These are phyloP conservation scores for Dryocosmus kuriphilus DNA, from an alignment of 2,888 invertebrate genomes.

Conservation along the genomic window DNA sequence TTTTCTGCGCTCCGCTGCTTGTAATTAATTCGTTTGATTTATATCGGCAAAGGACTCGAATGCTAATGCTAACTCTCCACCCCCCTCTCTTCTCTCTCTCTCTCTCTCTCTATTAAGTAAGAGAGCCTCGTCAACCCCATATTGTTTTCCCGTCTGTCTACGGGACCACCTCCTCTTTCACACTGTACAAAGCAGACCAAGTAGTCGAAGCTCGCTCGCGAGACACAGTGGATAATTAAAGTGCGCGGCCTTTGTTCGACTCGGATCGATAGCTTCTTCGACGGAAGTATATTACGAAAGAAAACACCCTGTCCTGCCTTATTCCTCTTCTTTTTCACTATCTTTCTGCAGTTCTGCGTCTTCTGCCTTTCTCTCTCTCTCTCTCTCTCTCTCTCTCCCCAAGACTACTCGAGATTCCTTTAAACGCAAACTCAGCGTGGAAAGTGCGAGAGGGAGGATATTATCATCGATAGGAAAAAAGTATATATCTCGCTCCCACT, in stretches of 20 bases:
- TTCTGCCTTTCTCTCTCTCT: not conserved
- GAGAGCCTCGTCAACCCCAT: slow-evolving; percentile 60
- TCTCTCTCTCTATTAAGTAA: not conserved
- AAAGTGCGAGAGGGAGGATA: slow-evolving; percentile 42
- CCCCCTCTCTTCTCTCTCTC: slow-evolving; percentile 3
- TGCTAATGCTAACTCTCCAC: too few species aligned
- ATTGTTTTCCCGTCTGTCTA: slow-evolving; percentile 62
- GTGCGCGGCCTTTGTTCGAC: slow-evolving; percentile 68
- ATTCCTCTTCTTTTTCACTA: slow-evolving; percentile 32
- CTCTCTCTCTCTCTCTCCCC: not conserved
- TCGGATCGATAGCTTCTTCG: slow-evolving; percentile 70
- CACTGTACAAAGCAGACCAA: slow-evolving; percentile 61
- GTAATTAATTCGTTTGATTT: slow-evolving; percentile 74
- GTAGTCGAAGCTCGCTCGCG: slow-evolving; percentile 61
- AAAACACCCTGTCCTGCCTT: slow-evolving; percentile 59
- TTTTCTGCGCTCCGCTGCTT: slow-evolving; percentile 44
- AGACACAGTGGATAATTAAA: slow-evolving; percentile 71
- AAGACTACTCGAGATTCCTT: slow-evolving; percentile 16
- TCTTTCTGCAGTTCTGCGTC: slow-evolving; percentile 11
- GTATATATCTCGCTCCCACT: slow-evolving; percentile 56
- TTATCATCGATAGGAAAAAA: slow-evolving; percentile 47
- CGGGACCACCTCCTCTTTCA: slow-evolving; percentile 44
- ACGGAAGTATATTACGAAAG: slow-evolving; percentile 55
- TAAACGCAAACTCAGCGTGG: slow-evolving; percentile 31
- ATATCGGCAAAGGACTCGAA: slow-evolving; percentile 69